A percentile compares a stretch with the other conserved stretches of the same genome.
Conservation (phyloP, 2,797 vertebrate genomes). For the Phrynocephalus forsythii region DNA sequence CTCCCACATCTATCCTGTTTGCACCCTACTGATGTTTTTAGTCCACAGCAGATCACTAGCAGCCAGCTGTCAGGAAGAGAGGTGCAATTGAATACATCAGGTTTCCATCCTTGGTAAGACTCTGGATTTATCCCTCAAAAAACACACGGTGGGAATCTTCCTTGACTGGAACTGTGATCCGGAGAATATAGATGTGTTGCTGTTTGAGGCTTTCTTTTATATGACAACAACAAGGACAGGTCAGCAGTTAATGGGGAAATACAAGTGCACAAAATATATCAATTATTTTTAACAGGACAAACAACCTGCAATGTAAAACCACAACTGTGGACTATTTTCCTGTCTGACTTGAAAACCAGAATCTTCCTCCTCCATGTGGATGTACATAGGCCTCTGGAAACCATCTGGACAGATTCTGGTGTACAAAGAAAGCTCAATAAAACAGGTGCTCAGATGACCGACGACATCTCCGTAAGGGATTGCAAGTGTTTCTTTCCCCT, state of each 20-base stretch:
- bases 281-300: conserved; percentile 55
- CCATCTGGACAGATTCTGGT: conserved; percentile 63
- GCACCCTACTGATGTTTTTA: conserved; percentile 84
- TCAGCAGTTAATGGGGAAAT: conserved; percentile 54
- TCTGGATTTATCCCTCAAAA: conserved; percentile 47
- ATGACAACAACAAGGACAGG: conserved; percentile 6
- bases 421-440: conserved; percentile 59
- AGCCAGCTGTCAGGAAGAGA: conserved; percentile 61
- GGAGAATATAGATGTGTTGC: conserved; percentile 38
- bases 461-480: conserved; percentile 67
- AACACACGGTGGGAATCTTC: conserved; percentile 28
- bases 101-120: conserved; percentile 31
- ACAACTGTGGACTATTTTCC: conserved; percentile 82
- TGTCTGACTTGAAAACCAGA: conserved; percentile 91
- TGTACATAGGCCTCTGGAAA: conserved; percentile 79
- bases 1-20: conserved; percentile 90
- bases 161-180: conserved; percentile 10
- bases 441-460: conserved; percentile 72
- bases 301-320: conserved; percentile 71
- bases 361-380: conserved; percentile 83
- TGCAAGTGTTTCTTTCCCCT: conserved; percentile 57
- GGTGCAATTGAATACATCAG: conserved; percentile 50
- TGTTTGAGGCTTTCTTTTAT: background rate
- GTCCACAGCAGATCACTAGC: background rate
- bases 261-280: conserved; percentile 53